These are phyloP conservation scores for Orycteropus afer DNA, from an alignment of 2,113 vertebrate genomes.

Conservation along the genomic window DNA sequence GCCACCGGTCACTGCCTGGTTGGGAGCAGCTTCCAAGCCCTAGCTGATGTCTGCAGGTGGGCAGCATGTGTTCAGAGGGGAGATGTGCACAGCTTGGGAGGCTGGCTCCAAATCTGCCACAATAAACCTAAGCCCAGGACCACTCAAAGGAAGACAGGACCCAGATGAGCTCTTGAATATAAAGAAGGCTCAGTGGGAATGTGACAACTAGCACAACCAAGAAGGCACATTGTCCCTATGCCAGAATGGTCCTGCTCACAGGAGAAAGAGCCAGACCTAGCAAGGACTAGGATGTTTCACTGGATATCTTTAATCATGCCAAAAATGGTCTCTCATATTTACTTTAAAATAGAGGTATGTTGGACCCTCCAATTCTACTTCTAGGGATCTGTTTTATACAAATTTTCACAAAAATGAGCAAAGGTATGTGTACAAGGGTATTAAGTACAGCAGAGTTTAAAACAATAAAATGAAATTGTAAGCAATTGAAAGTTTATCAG, in stretches of 20 bases:
- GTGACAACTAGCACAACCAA: not conserved
- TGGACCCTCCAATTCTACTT: not conserved
- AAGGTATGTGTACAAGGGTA: not conserved
- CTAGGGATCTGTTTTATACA: not conserved
- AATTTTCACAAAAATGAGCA: not conserved
- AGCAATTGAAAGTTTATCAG: not conserved
- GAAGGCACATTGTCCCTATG: not conserved
- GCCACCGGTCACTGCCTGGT: not conserved
- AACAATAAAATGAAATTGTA: not conserved
- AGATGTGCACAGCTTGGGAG: not conserved
- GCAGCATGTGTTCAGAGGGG: not conserved
- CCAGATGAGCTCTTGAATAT: constrained; percentile 35
- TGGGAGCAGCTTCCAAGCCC: not conserved
- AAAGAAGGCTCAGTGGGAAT: not conserved
- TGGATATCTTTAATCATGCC: not conserved
- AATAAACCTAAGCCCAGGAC: not conserved
- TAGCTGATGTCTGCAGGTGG: constrained; percentile 57
- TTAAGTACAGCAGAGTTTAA: not conserved
- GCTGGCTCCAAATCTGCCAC: constrained; percentile 34
- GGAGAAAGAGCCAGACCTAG: not conserved
- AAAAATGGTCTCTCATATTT: not conserved
- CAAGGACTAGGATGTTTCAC: not conserved
- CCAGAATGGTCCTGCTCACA: not conserved
- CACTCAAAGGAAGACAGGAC: not conserved
- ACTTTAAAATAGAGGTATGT: not conserved